Conservation (phyloP, 1,140 invertebrate species). For the Megalonaias nervosa region DNA sequence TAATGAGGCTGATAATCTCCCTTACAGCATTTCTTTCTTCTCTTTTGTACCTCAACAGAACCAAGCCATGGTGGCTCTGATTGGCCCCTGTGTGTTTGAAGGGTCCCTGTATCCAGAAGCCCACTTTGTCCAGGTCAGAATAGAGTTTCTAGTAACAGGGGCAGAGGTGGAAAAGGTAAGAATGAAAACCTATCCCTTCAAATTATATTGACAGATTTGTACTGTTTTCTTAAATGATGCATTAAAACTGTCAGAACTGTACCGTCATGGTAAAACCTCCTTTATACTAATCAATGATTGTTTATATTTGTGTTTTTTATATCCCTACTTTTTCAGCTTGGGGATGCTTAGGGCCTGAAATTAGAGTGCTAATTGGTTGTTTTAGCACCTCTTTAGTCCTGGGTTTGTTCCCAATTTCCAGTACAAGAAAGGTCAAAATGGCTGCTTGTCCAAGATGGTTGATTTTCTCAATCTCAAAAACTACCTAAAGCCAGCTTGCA, state of each 20-base stretch:
- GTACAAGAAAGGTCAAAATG: too few species aligned
- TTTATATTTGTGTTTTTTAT: background rate
- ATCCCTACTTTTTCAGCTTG: background rate
- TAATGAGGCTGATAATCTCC: background rate
- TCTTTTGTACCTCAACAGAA: slow-evolving; percentile 45
- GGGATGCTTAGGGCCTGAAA: background rate
- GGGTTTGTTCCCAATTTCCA: too few species aligned
- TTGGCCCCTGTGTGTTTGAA: slow-evolving; percentile 61
- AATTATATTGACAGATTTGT: too few species aligned
- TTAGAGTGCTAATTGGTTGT: too few species aligned
- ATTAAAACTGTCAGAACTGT: background rate
- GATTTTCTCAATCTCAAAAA: too few species aligned
- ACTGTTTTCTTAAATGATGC: too few species aligned
- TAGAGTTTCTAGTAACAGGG: slow-evolving; percentile 61
- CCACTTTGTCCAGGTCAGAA: slow-evolving; percentile 54
- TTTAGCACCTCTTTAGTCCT: too few species aligned
- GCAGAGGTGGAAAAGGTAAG: slow-evolving; percentile 50
- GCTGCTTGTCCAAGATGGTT: too few species aligned
- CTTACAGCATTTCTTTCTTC: background rate
- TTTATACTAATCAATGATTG: background rate
- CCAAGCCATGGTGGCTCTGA: slow-evolving; percentile 62
- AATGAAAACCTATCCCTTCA: background rate
- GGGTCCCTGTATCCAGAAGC: slow-evolving; percentile 61
- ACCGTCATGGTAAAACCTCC: background rate
- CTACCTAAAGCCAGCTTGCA: too few species aligned